Base-by-base conservation (phyloP, 53 echinoderm and acorn worm genomes). In the Zoroaster sp. region DNA sequence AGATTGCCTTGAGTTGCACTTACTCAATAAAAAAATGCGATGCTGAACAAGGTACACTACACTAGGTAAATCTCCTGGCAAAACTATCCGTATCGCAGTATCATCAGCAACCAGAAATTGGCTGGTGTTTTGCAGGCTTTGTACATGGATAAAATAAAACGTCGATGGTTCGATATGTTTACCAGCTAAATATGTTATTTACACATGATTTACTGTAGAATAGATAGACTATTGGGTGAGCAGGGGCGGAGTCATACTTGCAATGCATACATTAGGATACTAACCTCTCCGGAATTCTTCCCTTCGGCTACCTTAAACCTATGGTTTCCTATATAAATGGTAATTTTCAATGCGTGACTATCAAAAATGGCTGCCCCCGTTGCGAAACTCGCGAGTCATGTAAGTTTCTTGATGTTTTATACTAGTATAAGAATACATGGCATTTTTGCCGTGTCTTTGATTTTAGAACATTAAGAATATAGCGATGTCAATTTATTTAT, bases 291-390 rank as follows among this genome's bases (percentile, higher is more conserved):
- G n/a, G n/a, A n/a, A n/a, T n/a, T n/a, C n/a, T n/a, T n/a, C n/a
- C 28, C 11, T 25, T 18, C 28, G 7, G 40, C 23, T 70, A 1
- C 85, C 49, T 32, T 20, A 49, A 71, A 20, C 34, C 35, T 35
- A 85, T 85, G 21, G 15, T 2, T 85, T 85, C 46, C 49, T 31
- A 55, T 11, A 37, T 55, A 0, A 30, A 14, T 2, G 2, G 34
- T 17, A 6, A 14, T 32, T 23, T 6, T 14, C 12, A 32, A 69
- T 7, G 32, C 34, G 47, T 0, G 33, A 1, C 1, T 25, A 34
- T 73, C 17, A 78, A 90, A 90, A 55, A 90, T 90, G 90, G 90
- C 90, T 66, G 90, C 83, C 82, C 90, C 73, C 90, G 52, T 83
- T 36, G 90, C 75, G 11, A 90, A 73, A 90, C 75, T 90, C 32